A percentile compares a stretch with the other conserved stretches of the same genome.
phyloP scores from a whole-genome alignment of 2,113 vertebrate genomes.

The Phylloscopus trochilus region DNA sequence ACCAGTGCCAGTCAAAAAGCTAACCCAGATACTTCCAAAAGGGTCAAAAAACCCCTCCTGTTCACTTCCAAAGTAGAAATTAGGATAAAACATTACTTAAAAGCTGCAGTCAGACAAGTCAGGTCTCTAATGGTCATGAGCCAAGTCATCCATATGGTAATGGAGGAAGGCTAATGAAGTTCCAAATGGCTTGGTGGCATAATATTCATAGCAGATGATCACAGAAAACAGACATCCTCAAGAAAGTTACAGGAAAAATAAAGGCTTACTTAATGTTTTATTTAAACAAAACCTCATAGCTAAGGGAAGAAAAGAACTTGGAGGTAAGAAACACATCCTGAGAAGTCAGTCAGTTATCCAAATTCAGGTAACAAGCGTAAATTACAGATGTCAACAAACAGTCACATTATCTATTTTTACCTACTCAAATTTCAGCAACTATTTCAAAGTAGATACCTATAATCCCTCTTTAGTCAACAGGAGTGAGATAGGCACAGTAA shows the following conservation, averaged over 20 bases:
- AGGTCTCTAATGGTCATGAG: background rate
- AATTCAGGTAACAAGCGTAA: background rate
- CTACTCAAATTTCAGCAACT: background rate
- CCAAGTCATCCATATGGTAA: conserved; percentile 2
- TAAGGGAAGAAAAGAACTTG: background rate
- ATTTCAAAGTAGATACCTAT: background rate
- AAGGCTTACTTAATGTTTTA: background rate
- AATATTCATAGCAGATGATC: background rate
- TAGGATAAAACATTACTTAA: background rate
- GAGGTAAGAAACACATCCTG: background rate
- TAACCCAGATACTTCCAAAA: background rate
- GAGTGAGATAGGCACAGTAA: background rate
- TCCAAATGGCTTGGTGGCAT: conserved; percentile 7
- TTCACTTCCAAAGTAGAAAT: background rate
- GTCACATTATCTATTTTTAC: background rate
- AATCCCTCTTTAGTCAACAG: background rate
- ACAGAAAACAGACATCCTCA: background rate
- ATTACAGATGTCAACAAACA: background rate
- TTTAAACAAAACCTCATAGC: background rate
- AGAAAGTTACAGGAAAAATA: background rate
- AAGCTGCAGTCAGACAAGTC: background rate
- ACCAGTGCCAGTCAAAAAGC: background rate
- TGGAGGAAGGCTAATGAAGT: background rate
- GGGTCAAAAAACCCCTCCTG: background rate
- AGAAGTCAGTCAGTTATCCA: background rate